Base-by-base conservation (phyloP, 2,113 vertebrate genomes). In the Tragelaphus imberbis region DNA sequence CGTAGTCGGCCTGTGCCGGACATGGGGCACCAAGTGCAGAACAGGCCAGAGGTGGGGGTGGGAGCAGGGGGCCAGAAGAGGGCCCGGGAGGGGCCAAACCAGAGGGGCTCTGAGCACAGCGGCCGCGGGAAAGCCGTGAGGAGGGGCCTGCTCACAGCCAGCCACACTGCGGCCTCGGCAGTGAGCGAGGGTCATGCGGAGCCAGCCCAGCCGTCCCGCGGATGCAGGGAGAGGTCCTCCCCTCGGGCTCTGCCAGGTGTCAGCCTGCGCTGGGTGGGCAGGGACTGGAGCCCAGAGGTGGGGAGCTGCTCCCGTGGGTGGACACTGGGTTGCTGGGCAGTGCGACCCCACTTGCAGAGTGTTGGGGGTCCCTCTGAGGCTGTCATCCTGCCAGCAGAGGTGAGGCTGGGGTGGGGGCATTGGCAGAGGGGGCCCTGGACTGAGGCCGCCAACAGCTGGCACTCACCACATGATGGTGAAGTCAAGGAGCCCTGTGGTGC, bases 391-490 rank as follows among this genome's bases (percentile, higher is more conserved):
- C 47, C 27, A 17, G 19, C 2, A 30, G 65, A 30, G 51, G 40
- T 53, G 58, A 30, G 68, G 40, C 14, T 3, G 11, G 33, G 27
- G 88, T 13, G 12, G 10, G 82, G 51, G 44, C 4, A 0, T 23
- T 11, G 9, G 14, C 53, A 51, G 51, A 91, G 53, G 33, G 19
- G 5, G 4, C 15, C 36, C 21, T 14, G n/a, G n/a, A 36, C 11
- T 2, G 2, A 27, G 33, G 21, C 47, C 0, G 0, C 47, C 11
- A 7, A 5, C 53, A 36, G 40, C 56, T 40, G 6, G 36, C 13
- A 0, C 44, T 3, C 40, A n/a, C 61, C 0, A 0, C 3, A 0
- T 2, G 68, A 23, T 4, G 19, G 4, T 3, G 5, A 12, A 16
- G 47, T 13, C 14, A 51, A 30, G 58, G 16, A 40, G 68, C 40